Conservation (phyloP, 2,888 invertebrate genomes). For the Poecilus cupreus region DNA sequence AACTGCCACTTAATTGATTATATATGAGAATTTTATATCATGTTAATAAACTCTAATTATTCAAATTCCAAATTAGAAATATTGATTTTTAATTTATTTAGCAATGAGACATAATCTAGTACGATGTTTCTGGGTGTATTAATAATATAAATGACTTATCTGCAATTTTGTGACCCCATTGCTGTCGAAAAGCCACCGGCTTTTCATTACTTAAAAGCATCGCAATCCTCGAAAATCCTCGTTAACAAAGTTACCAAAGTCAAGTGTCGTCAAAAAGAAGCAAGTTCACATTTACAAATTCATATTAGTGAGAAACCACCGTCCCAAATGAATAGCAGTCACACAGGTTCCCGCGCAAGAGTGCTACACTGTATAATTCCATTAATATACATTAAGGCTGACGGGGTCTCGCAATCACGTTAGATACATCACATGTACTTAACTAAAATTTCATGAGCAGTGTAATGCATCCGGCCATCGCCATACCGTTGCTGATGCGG, state of each 20-base stretch:
- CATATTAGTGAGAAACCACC: neutral
- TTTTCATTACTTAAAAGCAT: neutral
- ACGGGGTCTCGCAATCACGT: constrained; percentile 38
- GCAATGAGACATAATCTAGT: too few species aligned
- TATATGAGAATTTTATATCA: too few species aligned
- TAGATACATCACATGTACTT: constrained; percentile 51
- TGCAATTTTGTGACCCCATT: too few species aligned
- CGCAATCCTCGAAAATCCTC: neutral
- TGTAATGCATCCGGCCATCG: neutral
- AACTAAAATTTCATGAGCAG: constrained; percentile 50
- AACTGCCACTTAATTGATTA: too few species aligned
- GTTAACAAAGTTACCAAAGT: neutral
- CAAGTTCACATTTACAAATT: neutral
- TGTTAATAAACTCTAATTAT: too few species aligned
- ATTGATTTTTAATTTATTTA: too few species aligned
- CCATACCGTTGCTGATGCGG: neutral
- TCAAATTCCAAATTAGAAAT: too few species aligned
- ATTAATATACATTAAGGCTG: constrained; percentile 53
- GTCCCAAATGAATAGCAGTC: neutral
- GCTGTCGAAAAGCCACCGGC: too few species aligned
- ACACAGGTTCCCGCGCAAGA: neutral
- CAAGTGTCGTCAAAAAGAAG: neutral
- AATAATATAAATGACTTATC: too few species aligned
- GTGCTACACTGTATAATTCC: constrained; percentile 49
- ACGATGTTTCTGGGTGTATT: too few species aligned